Evolutionary conservation across 2,888 invertebrate species (phyloP).

Genomic region (Volucella bombylans): DNA sequence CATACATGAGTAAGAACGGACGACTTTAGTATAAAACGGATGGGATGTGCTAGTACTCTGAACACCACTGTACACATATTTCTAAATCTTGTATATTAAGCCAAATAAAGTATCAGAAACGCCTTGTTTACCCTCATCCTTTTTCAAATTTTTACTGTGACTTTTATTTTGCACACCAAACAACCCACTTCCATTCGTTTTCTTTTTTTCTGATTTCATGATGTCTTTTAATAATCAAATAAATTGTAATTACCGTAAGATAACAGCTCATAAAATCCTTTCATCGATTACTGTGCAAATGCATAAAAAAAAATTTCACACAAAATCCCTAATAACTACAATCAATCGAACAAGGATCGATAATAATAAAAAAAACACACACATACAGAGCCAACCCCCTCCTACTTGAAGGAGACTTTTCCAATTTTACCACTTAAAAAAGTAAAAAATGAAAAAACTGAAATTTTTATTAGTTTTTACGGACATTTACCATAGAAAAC

Average conservation of each 20-base stretch:
- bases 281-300: slow-evolving; percentile 49
- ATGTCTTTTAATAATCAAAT: slow-evolving; percentile 22
- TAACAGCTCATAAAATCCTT: slow-evolving; percentile 62
- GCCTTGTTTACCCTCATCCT: no score
- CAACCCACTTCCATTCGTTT: slow-evolving; percentile 36
- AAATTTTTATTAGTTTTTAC: slow-evolving; percentile 42
- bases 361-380: slow-evolving; percentile 31
- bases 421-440: slow-evolving; percentile 40
- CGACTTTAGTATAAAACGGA: no score
- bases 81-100: no score
- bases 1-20: no score
- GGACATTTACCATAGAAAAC: slow-evolving; percentile 35
- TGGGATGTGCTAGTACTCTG: no score
- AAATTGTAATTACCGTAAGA: slow-evolving; percentile 69
- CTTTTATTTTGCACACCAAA: not conserved
- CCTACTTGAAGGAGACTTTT: slow-evolving; percentile 13
- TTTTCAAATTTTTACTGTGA: no score
- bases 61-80: no score
- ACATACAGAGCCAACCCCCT: not conserved
- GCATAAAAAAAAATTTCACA: slow-evolving; percentile 30
- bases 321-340: slow-evolving; percentile 23
- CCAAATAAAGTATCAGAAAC: no score
- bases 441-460: slow-evolving; percentile 32
- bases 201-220: not conserved
- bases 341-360: slow-evolving; percentile 54